These are phyloP conservation scores for Dinocampus coccinellae DNA, from an alignment of 2,888 invertebrate genomes.

Conservation along the genomic window DNA sequence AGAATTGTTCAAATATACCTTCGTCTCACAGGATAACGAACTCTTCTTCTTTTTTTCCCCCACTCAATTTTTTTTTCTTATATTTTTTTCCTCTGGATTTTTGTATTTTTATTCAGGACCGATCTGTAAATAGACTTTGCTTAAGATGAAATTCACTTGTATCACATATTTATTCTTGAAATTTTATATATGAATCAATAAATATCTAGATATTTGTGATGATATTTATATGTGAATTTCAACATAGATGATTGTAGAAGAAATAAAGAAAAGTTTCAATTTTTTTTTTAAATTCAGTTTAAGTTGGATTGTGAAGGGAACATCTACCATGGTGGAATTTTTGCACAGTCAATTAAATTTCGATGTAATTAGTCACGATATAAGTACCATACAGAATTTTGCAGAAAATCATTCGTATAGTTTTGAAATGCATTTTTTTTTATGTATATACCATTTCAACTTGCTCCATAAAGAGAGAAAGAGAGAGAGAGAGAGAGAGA, in stretches of 20 bases:
- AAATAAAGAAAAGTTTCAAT: background rate
- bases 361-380: background rate
- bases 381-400: background rate
- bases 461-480: background rate
- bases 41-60: too few relatives aligned
- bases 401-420: background rate
- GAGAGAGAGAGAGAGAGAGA: too few relatives aligned
- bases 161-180: too few relatives aligned
- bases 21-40: background rate
- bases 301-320: background rate
- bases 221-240: background rate
- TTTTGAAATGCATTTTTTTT: background rate
- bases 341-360: background rate
- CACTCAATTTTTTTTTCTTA: background rate
- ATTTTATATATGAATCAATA: background rate
- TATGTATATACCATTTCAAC: background rate
- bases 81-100: too few relatives aligned
- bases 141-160: too few relatives aligned
- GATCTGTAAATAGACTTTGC: too few relatives aligned
- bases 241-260: background rate
- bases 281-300: background rate
- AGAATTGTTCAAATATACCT: slow-evolving; percentile 9
- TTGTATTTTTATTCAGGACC: too few relatives aligned
- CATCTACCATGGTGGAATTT: background rate
- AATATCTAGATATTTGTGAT: background rate